A percentile compares a stretch with the other conserved stretches of the same genome.
Evolutionary conservation across 2,888 invertebrate genomes (phyloP).

Genomic region (Leptopilina myrica): DNA sequence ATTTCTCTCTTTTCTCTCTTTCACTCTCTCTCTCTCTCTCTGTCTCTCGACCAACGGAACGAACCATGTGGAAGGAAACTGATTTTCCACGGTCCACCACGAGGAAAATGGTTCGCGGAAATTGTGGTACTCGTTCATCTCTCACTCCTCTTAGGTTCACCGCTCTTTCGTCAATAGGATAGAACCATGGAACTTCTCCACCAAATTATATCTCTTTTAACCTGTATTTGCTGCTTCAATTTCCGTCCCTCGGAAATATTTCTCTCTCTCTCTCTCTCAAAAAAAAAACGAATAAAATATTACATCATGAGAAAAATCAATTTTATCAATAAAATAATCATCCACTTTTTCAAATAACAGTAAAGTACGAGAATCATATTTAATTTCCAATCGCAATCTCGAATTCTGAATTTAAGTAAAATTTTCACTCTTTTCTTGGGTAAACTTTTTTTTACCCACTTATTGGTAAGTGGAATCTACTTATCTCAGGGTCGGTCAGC

Average conservation of each 20-base stretch:
- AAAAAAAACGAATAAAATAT: neutral
- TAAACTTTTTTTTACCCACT: too few species aligned
- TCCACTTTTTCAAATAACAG: neutral
- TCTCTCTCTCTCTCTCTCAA: neutral
- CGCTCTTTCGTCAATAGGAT: constrained; percentile 19
- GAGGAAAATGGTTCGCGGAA: constrained; percentile 63
- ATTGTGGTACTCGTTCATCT: constrained; percentile 51
- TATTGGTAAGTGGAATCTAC: too few species aligned
- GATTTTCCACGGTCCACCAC: constrained; percentile 61
- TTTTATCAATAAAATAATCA: neutral
- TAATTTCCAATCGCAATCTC: too few species aligned
- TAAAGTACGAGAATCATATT: too few species aligned
- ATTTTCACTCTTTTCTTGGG: too few species aligned
- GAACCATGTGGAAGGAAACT: constrained; percentile 60
- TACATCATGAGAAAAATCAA: neutral
- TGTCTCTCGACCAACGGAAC: constrained; percentile 49
- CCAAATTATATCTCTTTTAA: constrained; percentile 17
- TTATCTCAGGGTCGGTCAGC: too few species aligned
- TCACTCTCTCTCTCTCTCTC: too few species aligned
- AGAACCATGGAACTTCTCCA: neutral
- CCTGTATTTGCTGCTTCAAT: neutral
- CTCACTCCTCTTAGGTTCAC: constrained; percentile 21
- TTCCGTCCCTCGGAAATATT: neutral
- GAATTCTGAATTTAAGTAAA: too few species aligned
- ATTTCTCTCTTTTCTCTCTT: neutral